A percentile compares a stretch with the other conserved stretches of the same genome.
Evolutionary conservation across 92 coral and sea anemone genomes (phyloP).

Genomic region (Hydrozoanthus gracilis): DNA sequence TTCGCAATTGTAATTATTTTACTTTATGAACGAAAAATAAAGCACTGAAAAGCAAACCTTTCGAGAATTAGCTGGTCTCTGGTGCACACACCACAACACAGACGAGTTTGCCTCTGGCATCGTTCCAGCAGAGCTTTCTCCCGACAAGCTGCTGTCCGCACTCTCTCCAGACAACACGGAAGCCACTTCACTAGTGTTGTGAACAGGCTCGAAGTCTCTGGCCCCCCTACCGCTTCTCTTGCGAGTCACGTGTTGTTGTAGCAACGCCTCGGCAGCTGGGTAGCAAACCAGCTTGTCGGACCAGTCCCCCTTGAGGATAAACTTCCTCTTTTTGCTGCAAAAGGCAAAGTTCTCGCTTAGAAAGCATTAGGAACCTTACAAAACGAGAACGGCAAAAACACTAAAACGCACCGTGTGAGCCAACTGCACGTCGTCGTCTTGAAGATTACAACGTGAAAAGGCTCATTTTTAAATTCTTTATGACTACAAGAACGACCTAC

Average conservation of each 20-base stretch:
- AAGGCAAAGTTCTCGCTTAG: neutral
- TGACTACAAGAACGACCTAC: too few relatives aligned
- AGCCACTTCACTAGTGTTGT: slow-evolving; percentile 55
- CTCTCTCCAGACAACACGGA: slow-evolving; percentile 62
- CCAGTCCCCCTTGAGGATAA: slow-evolving; percentile 90
- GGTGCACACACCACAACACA: slow-evolving; percentile 82
- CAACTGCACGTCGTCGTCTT: too few relatives aligned
- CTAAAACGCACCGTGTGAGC: too few relatives aligned
- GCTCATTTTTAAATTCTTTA: too few relatives aligned
- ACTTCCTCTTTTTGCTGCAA: slow-evolving; percentile 83
- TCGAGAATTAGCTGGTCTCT: slow-evolving; percentile 86
- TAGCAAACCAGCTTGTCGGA: slow-evolving; percentile 78
- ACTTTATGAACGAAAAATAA: neutral
- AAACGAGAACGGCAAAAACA: neutral
- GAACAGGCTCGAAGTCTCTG: slow-evolving; percentile 27
- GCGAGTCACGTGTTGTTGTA: slow-evolving; percentile 46
- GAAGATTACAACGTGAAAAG: too few relatives aligned
- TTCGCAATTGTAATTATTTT: too few relatives aligned
- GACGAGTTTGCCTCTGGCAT: slow-evolving; percentile 45
- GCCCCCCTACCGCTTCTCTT: slow-evolving; percentile 53
- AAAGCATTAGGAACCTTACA: neutral
- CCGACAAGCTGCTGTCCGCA: slow-evolving; percentile 75
- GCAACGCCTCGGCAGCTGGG: slow-evolving; percentile 39
- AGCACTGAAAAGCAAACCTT: slow-evolving; percentile 59
- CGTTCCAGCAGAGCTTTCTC: slow-evolving; percentile 56